These are phyloP conservation scores for Sminthurinus signatus DNA, from an alignment of 1,140 invertebrate species.

Conservation along the genomic window DNA sequence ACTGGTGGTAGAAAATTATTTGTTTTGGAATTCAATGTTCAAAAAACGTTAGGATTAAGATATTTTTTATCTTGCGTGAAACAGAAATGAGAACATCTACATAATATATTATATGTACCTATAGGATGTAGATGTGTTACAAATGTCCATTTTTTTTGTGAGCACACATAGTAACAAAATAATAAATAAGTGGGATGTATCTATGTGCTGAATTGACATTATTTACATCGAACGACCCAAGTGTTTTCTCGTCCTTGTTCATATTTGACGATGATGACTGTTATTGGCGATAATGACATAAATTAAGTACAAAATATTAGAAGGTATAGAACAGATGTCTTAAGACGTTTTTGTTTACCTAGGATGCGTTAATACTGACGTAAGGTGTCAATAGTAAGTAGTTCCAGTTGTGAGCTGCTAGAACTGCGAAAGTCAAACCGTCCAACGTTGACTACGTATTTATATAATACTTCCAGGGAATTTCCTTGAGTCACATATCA, in stretches of 20 bases:
- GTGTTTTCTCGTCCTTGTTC: not conserved
- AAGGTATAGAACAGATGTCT: not conserved
- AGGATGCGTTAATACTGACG: not conserved
- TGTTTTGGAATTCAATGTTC: too few species aligned
- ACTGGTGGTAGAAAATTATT: too few species aligned
- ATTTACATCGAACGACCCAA: not conserved
- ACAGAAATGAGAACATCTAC: too few species aligned
- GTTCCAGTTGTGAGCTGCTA: not conserved
- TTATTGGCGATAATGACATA: too few species aligned
- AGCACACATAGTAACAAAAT: too few species aligned
- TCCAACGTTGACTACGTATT: constrained; percentile 1
- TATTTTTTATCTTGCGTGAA: too few species aligned
- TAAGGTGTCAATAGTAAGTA: not conserved
- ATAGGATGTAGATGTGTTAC: too few species aligned
- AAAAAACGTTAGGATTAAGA: too few species aligned
- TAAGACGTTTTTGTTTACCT: not conserved
- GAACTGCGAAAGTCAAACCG: not conserved
- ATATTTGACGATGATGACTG: not conserved
- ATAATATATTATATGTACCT: too few species aligned
- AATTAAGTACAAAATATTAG: not conserved
- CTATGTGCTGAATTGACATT: too few species aligned
- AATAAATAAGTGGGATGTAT: too few species aligned
- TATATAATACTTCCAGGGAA: constrained; percentile 3
- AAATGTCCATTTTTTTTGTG: too few species aligned
- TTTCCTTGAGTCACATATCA: constrained; percentile 3